These are phyloP conservation scores for Carcina quercana DNA, from an alignment of 2,888 invertebrate genomes.

Conservation along the genomic window DNA sequence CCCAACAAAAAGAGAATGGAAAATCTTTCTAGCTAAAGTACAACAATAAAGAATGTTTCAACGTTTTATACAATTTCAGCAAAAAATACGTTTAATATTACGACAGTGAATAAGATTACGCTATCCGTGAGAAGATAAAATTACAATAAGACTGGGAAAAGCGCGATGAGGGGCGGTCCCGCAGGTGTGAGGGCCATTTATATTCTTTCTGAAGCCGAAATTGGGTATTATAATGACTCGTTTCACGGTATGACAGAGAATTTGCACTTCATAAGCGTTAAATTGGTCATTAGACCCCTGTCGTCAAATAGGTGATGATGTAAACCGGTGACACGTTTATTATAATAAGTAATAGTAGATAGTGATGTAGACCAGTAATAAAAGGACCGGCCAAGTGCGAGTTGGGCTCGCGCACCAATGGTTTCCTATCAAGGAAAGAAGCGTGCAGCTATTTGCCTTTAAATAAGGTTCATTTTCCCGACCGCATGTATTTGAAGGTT, in stretches of 20 bases:
- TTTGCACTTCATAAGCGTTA: constrained; percentile 70
- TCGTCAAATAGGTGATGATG: constrained; percentile 49
- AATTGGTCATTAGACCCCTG: constrained; percentile 62
- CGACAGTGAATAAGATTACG: constrained; percentile 18
- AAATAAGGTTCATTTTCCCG: too few relatives aligned
- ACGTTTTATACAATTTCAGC: not conserved
- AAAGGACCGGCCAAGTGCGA: too few relatives aligned
- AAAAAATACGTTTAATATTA: constrained; percentile 11
- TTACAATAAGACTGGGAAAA: constrained; percentile 24
- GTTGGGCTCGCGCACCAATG: constrained; percentile 14
- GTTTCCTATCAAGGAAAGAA: too few relatives aligned
- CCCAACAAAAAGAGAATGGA: too few relatives aligned
- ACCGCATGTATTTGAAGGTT: too few relatives aligned
- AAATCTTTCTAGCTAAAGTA: too few relatives aligned
- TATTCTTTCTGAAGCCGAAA: constrained; percentile 62
- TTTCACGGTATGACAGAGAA: constrained; percentile 63
- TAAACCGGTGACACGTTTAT: constrained; percentile 59
- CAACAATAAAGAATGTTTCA: too few relatives aligned
- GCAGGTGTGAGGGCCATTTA: constrained; percentile 50
- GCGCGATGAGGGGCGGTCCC: constrained; percentile 19
- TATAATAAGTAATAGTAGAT: too few relatives aligned
- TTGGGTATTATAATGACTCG: constrained; percentile 65
- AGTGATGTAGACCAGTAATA: too few relatives aligned
- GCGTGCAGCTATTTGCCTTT: too few relatives aligned
- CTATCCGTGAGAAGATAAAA: constrained; percentile 22